Evolutionary conservation across 1,140 invertebrate species (phyloP).

Genomic region (Ericerus pela): DNA sequence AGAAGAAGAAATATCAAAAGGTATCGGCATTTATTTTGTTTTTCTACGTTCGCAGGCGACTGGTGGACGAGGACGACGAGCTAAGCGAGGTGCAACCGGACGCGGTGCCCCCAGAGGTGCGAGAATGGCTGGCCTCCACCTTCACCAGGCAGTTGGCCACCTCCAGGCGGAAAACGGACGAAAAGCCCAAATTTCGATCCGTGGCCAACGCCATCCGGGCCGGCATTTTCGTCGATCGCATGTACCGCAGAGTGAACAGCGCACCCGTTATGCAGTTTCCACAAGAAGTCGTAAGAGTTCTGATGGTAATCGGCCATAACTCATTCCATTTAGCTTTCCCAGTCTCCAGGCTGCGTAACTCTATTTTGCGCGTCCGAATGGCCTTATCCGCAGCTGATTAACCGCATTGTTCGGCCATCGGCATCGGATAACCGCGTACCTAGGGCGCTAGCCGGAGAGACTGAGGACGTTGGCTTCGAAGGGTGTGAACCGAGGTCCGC

Average conservation of each 20-base stretch:
- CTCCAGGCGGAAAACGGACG: slow-evolving; percentile 53
- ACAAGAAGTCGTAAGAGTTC: slow-evolving; percentile 64
- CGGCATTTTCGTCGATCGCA: slow-evolving; percentile 92
- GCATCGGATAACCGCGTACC: too few species aligned
- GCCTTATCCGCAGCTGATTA: too few species aligned
- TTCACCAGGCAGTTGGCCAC: slow-evolving; percentile 80
- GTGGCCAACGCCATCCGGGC: slow-evolving; percentile 95
- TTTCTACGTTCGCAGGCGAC: slow-evolving; percentile 36
- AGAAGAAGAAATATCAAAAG: too few species aligned
- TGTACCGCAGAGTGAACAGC: slow-evolving; percentile 76
- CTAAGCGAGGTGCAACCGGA: slow-evolving; percentile 89
- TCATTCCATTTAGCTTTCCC: background rate
- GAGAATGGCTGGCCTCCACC: slow-evolving; percentile 94
- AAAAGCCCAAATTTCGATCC: slow-evolving; percentile 76
- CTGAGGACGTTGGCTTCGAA: too few species aligned
- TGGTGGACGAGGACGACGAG: slow-evolving; percentile 83
- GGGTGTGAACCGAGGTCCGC: too few species aligned
- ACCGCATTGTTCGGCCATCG: too few species aligned
- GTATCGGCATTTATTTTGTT: background rate
- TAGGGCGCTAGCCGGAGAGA: too few species aligned
- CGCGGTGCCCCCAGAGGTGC: slow-evolving; percentile 84
- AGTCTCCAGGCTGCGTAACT: background rate
- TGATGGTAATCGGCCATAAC: slow-evolving; percentile 54
- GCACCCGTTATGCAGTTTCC: slow-evolving; percentile 79
- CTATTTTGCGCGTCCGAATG: background rate